Evolutionary conservation across 2,888 invertebrate genomes (phyloP).

Genomic region (Piscicola geometra): DNA sequence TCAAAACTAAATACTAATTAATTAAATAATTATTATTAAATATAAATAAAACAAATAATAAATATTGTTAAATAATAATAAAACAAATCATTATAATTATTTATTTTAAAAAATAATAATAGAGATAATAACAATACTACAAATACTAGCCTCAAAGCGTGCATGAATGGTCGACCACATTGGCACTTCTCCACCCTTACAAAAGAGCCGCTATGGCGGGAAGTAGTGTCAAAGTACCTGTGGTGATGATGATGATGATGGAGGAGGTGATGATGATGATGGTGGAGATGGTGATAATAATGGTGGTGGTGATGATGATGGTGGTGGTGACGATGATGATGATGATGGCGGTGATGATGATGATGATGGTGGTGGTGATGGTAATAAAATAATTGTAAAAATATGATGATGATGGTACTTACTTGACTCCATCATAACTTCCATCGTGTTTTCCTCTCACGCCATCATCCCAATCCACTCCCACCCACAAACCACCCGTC

Average conservation of each 20-base stretch:
- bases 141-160: neutral
- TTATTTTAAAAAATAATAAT: neutral
- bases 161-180: constrained; percentile 68
- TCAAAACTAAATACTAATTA: neutral
- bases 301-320: neutral
- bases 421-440: constrained; percentile 70
- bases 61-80: no score
- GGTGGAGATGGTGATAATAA: neutral
- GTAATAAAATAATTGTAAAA: neutral
- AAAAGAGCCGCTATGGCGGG: constrained; percentile 70
- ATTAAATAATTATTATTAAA: neutral
- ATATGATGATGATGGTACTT: constrained; percentile 62
- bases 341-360: no score
- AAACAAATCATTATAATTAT: neutral
- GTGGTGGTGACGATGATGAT: no score
- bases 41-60: neutral
- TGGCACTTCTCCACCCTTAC: constrained; percentile 75
- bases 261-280: neutral
- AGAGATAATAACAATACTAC: neutral
- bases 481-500: constrained; percentile 71
- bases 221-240: constrained; percentile 59
- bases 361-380: no score
- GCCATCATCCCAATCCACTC: constrained; percentile 92
- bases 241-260: neutral
- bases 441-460: constrained; percentile 88